Evolutionary conservation across 35 echinoderm and acorn worm genomes (phyloP).

Genomic region (Apostichopus japonicus): DNA sequence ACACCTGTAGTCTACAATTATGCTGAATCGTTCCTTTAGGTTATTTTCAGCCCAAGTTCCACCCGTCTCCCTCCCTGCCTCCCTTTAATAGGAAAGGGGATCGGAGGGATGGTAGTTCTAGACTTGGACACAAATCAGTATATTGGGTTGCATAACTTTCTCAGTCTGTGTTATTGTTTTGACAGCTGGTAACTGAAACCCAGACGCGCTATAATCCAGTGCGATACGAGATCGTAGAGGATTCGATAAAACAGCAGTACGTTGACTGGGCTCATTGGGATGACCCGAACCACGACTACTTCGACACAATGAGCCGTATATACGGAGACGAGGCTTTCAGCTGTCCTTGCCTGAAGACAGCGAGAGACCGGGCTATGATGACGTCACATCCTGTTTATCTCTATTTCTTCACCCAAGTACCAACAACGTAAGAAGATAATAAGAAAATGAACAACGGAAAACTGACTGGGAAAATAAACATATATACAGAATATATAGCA

Average conservation of each 20-base stretch:
- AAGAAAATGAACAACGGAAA: not conserved
- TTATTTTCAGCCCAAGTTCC: too few relatives aligned
- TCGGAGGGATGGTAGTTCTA: too few relatives aligned
- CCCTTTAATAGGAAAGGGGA: too few relatives aligned
- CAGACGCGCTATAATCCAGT: not conserved
- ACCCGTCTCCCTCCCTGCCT: too few relatives aligned
- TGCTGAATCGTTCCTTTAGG: too few relatives aligned
- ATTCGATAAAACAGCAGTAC: conserved; percentile 61
- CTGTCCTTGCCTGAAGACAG: not conserved
- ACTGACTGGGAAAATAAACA: not conserved
- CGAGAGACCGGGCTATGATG: not conserved
- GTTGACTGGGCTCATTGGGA: conserved; percentile 66
- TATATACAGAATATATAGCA: not conserved
- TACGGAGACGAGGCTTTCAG: not conserved
- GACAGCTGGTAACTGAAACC: not conserved
- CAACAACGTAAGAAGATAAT: not conserved
- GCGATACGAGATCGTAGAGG: not conserved
- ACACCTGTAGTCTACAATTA: too few relatives aligned
- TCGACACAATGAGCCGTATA: not conserved
- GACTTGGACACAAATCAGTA: too few relatives aligned
- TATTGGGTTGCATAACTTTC: too few relatives aligned
- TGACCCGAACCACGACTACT: conserved; percentile 70
- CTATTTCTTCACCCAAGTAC: conserved; percentile 14
- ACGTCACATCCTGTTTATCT: conserved; percentile 13
- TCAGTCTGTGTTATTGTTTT: not conserved